These are phyloP conservation scores for Salvelinus fontinalis DNA, from an alignment of 2,113 vertebrate genomes.

Conservation along the genomic window DNA sequence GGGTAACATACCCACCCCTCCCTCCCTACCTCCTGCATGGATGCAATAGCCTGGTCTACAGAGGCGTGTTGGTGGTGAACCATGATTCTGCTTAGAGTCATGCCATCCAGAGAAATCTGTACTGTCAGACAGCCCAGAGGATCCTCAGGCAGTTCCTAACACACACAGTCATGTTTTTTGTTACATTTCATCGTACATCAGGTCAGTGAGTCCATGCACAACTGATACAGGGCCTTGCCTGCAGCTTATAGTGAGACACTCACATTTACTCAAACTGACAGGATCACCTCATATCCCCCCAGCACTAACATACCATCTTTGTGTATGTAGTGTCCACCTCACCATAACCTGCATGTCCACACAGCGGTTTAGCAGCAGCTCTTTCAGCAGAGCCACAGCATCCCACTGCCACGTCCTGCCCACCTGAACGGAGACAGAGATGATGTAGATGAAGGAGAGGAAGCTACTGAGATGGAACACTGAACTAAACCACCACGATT, in stretches of 20 bases:
- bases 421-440: slow-evolving; percentile 67
- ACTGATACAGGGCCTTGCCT: too few relatives aligned
- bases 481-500: too few relatives aligned
- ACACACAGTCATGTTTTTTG: not conserved
- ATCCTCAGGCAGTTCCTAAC: slow-evolving; percentile 77
- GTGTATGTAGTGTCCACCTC: slow-evolving; percentile 31
- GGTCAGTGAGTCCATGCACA: not conserved
- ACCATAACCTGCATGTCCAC: slow-evolving; percentile 84
- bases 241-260: too few relatives aligned
- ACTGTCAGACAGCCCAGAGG: slow-evolving; percentile 71
- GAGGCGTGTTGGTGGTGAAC: slow-evolving; percentile 74
- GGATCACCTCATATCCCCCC: too few relatives aligned
- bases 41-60: slow-evolving; percentile 17
- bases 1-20: not conserved
- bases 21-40: slow-evolving; percentile 43
- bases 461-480: too few relatives aligned
- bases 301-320: too few relatives aligned
- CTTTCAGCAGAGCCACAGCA: slow-evolving; percentile 81
- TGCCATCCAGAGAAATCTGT: slow-evolving; percentile 78
- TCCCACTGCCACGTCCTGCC: slow-evolving; percentile 84
- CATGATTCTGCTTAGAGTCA: slow-evolving; percentile 83
- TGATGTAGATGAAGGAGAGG: not conserved
- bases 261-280: not conserved
- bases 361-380: slow-evolving; percentile 79
- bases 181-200: too few relatives aligned